Base-by-base conservation (phyloP, 2,113 vertebrate species). In the Copsychus sechellarum region DNA sequence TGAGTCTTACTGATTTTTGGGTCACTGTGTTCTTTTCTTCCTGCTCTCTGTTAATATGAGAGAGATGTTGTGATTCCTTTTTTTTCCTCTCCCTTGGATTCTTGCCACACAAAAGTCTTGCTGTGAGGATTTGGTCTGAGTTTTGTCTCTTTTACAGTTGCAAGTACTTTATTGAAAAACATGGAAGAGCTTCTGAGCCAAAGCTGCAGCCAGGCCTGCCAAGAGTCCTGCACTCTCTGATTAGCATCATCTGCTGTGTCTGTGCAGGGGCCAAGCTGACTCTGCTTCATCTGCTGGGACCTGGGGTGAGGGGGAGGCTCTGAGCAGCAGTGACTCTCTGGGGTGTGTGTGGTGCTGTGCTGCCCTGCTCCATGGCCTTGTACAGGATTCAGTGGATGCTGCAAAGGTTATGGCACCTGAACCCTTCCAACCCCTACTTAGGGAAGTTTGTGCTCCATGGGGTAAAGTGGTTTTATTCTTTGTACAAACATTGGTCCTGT, bases 191-290 rank as follows among this genome's bases (percentile, higher is more conserved):
- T n/a, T 69, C 50, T 81, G 58, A 69, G 84, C 90, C 45, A 96
- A 12, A 36, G 45, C 31, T 91, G 9, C 16, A 60, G 48, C 48
- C 86, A 67, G 43, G 57, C 38, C 66, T 90, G 86, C 83, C 92
- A 91, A 28, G 64, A 81, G 53, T 64, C 67, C 43, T 56, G 58
- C 10, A 0, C 48, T 60, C 33, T 43, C 5, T 54, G 38, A 67
- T 92, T 21, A 81, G 31, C 84, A 73, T 94, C 88, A 57, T 61
- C 90, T 83, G 64, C 24, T 82, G 57, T 64, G 69, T 57, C 50
- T 81, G 34, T 45, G 38, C 33, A 25, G 43, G 34, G 51, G 28
- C 82, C 86, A 74, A 12, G 57, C 21, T 85, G 47, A 31, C 50
- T 83, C 40, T 34, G 38, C 43, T 62, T 45, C 43, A 22, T 86